These are phyloP conservation scores for Heliocidaris erythrogramma DNA, from an alignment of 35 echinoderm and acorn worm genomes.

Conservation along the genomic window DNA sequence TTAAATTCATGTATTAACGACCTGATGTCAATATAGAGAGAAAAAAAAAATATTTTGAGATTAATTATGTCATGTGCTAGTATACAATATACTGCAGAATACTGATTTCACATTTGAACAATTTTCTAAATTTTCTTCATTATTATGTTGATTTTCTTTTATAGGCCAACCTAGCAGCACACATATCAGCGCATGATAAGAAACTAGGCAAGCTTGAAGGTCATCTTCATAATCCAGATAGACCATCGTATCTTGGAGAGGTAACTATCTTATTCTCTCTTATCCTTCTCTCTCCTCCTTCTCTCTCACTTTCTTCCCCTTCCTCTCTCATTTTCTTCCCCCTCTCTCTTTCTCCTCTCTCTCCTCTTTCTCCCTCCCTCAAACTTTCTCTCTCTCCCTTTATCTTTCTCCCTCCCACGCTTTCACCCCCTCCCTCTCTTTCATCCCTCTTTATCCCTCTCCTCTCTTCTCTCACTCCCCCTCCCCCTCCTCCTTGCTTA, in stretches of 20 bases:
- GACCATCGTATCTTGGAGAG: slow-evolving; percentile 59
- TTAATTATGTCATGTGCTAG: too few relatives aligned
- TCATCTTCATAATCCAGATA: slow-evolving; percentile 46
- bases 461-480: too few relatives aligned
- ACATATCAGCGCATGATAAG: slow-evolving; percentile 80
- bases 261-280: slow-evolving; percentile 19
- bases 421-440: neutral
- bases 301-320: too few relatives aligned
- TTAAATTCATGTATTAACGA: too few relatives aligned
- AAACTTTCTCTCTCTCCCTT: neutral
- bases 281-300: neutral
- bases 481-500: too few relatives aligned
- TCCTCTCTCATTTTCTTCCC: neutral
- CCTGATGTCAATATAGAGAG: too few relatives aligned
- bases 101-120: too few relatives aligned
- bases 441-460: too few relatives aligned
- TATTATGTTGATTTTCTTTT: neutral
- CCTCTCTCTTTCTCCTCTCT: neutral
- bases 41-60: too few relatives aligned
- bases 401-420: neutral
- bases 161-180: slow-evolving; percentile 72
- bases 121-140: too few relatives aligned
- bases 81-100: too few relatives aligned
- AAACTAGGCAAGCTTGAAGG: slow-evolving; percentile 73
- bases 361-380: neutral